Percentiles rank a stretch among this genome's conserved stretches.
These are phyloP conservation scores for Platerodrilus igneus DNA, from an alignment of 2,888 invertebrate genomes.

Conservation along the genomic window DNA sequence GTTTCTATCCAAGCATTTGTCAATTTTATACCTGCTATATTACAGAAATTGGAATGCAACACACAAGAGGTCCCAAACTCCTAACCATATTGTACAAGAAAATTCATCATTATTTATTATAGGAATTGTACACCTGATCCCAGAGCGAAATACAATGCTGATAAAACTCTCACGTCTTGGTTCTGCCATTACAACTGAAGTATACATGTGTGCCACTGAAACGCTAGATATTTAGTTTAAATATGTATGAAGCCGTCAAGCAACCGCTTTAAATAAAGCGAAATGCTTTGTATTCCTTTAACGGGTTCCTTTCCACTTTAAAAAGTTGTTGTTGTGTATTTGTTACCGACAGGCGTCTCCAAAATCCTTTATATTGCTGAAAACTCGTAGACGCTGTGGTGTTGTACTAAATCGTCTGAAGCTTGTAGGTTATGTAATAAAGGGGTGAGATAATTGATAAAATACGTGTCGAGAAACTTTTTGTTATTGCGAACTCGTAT, in stretches of 20 bases:
- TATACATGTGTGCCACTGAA: conserved; percentile 29
- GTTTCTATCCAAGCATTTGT: no score
- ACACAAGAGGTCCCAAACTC: conserved; percentile 12
- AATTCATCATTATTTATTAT: conserved; percentile 26
- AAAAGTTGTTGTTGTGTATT: no score
- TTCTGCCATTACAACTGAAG: conserved; percentile 27
- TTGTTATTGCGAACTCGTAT: conserved; percentile 32
- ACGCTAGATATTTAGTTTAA: conserved; percentile 30
- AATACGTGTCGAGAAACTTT: conserved; percentile 37
- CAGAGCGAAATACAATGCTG: conserved; percentile 31
- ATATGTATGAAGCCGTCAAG: conserved; percentile 27
- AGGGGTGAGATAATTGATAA: conserved; percentile 41
- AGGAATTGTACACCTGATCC: conserved; percentile 24
- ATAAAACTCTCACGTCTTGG: conserved; percentile 32
- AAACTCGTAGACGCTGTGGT: no score
- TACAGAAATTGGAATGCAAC: conserved; percentile 16
- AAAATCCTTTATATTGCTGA: no score
- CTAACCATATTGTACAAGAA: conserved; percentile 19
- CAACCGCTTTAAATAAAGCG: conserved; percentile 24
- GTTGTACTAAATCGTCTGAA: no score
- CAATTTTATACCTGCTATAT: no score
- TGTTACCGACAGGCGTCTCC: no score
- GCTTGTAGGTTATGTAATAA: no score
- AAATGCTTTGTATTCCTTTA: conserved; percentile 22
- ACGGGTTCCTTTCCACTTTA: conserved; percentile 17